Base-by-base conservation (phyloP, 2,113 vertebrate genomes). In the Corynorhinus townsendii region DNA sequence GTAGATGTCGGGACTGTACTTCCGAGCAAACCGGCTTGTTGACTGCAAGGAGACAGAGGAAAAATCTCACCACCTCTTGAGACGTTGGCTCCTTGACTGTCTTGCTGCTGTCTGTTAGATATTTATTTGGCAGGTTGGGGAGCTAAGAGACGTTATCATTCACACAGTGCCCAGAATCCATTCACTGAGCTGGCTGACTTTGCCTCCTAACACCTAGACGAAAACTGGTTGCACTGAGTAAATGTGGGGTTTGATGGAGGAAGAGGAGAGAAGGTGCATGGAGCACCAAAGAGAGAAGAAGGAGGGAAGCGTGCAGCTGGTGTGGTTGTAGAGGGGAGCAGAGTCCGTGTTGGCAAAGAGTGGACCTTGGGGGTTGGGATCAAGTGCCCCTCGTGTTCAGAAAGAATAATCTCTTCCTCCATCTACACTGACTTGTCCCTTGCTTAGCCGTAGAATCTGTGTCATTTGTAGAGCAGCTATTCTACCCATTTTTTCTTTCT, bases 401-500 rank as follows among this genome's bases (percentile, higher is more conserved):
- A 83, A 90, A 71, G 33, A 93, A 45, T 30, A 56, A 76, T 82
- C 5, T 4, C 49, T 81, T 81, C n/a, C 56, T 93, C 71, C 64
- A 43, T 62, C 47, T 17, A 52, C 20, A n/a, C 7, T 86, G 43
- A 4, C 56, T 95, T 93, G 28, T 45, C 22, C 72, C 68, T 95
- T 80, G n/a, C 8, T 80, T 54, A 20, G 17, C 38, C 40, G n/a
- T 77, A 92, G 49, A 71, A 24, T 24, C 45, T 68, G 35, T 54
- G 47, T 62, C 12, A 49, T 76, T 76, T 75, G 33, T 69, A 91
- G 66, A 81, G 26, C 49, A 90, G 43, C 35, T 69, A 16, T 69
- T 62, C 71, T 88, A 79, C 16, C 19, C 17, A 4, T 43, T 68
- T 72, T 73, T 85, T 40, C n/a, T n/a, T 40, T 38, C 33, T 75